These are phyloP conservation scores for Archaeoteleia sp. DNA, from an alignment of 2,888 invertebrate genomes.

Conservation along the genomic window DNA sequence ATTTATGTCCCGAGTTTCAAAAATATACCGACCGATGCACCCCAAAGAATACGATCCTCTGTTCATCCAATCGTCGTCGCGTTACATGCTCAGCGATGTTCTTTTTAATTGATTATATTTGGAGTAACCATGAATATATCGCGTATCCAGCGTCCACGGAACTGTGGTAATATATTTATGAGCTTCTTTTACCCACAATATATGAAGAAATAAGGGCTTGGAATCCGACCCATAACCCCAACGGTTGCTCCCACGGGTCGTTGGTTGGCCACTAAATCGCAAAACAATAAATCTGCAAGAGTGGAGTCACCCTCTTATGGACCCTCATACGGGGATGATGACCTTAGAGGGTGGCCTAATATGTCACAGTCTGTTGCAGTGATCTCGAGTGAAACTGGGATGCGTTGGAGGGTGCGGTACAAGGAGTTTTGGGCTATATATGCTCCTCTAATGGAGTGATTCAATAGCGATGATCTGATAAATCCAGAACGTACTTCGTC, in stretches of 20 bases:
- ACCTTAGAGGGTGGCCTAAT: conserved; percentile 72
- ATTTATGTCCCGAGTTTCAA: no score
- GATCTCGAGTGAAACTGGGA: conserved; percentile 58
- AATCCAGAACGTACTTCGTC: conserved; percentile 38
- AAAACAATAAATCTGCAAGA: conserved; percentile 72
- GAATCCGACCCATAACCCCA: conserved; percentile 30
- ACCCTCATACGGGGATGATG: conserved; percentile 68
- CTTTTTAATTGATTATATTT: conserved; percentile 19
- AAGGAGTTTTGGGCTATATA: conserved; percentile 57
- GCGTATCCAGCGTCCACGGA: conserved; percentile 19
- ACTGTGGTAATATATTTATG: conserved; percentile 50
- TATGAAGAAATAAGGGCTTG: conserved; percentile 34
- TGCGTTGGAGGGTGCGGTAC: conserved; percentile 28
- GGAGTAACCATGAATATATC: conserved; percentile 39
- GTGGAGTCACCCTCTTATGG: conserved; percentile 62
- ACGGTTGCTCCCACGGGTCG: conserved; percentile 57
- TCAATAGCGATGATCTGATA: conserved; percentile 63
- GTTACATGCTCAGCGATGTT: no score
- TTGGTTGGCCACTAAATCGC: conserved; percentile 68
- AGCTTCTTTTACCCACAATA: conserved; percentile 36
- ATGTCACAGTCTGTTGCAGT: conserved; percentile 75
- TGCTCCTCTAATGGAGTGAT: conserved; percentile 71
- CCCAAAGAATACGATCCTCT: no score
- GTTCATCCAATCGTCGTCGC: no score
- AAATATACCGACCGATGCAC: no score